Percentiles rank a stretch among this genome's conserved stretches.
Evolutionary conservation across 2,888 invertebrate genomes (phyloP).

Genomic region (Lysandra coridon): DNA sequence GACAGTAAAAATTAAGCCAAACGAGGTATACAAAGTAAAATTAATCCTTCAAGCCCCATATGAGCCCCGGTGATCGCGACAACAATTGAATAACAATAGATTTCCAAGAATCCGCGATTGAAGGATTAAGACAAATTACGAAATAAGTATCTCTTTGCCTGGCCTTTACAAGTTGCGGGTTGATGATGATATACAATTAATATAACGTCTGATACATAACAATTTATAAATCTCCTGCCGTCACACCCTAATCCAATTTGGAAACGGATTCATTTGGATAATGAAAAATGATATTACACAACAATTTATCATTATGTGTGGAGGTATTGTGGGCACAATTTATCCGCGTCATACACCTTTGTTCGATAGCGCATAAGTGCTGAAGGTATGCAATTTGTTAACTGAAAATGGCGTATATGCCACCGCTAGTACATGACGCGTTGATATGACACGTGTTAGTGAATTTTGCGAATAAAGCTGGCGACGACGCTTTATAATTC

Average conservation of each 20-base stretch:
- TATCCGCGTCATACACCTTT: slow-evolving; percentile 31
- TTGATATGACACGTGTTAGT: not conserved
- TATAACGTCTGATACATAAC: slow-evolving; percentile 11
- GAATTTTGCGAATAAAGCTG: no score
- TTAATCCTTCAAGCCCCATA: no score
- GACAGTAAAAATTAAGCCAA: no score
- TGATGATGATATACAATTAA: slow-evolving; percentile 5
- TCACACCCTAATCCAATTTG: slow-evolving; percentile 34
- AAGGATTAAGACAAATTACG: no score
- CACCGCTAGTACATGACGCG: not conserved
- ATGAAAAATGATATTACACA: slow-evolving; percentile 68
- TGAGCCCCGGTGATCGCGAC: no score
- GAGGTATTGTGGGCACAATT: slow-evolving; percentile 27
- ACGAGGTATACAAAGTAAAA: no score
- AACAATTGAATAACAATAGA: no score
- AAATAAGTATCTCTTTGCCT: no score
- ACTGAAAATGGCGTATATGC: slow-evolving; percentile 17
- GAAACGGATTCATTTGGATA: slow-evolving; percentile 54
- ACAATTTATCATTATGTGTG: slow-evolving; percentile 67
- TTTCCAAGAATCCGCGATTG: no score
- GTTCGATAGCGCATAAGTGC: slow-evolving; percentile 29
- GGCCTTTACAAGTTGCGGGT: not conserved
- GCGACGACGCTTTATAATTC: not conserved
- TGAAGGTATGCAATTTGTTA: slow-evolving; percentile 32
- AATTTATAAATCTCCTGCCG: slow-evolving; percentile 29